Percentiles rank a stretch among this genome's conserved stretches.
These are phyloP conservation scores for Prinia subflava DNA, from an alignment of 2,113 vertebrate genomes.

Conservation along the genomic window DNA sequence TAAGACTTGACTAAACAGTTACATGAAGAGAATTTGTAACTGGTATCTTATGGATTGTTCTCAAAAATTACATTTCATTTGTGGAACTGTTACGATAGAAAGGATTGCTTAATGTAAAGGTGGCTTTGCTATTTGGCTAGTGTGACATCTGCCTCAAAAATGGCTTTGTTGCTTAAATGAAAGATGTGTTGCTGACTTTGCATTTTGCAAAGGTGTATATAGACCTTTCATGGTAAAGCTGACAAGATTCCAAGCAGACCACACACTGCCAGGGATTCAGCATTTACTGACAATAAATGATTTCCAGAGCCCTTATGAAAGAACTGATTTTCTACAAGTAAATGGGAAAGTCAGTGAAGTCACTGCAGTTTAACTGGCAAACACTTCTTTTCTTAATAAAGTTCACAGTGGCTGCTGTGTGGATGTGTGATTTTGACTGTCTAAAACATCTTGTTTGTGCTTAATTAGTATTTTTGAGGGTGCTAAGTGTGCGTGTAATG, in stretches of 20 bases:
- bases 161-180: not conserved
- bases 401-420: slow-evolving; percentile 30
- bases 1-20: slow-evolving; percentile 13
- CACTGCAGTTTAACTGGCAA: slow-evolving; percentile 16
- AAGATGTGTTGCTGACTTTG: not conserved
- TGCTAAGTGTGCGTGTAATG: not conserved
- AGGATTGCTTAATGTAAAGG: not conserved
- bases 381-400: slow-evolving; percentile 45
- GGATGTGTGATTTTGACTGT: slow-evolving; percentile 23
- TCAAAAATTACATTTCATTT: slow-evolving; percentile 24
- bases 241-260: not conserved
- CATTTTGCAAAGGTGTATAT: not conserved
- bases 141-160: not conserved
- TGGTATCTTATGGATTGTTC: not conserved
- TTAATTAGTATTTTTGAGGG: not conserved
- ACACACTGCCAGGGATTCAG: not conserved
- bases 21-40: not conserved
- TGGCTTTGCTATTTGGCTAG: not conserved
- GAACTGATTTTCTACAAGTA: slow-evolving; percentile 2
- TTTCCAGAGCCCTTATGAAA: not conserved
- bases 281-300: not conserved
- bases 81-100: not conserved
- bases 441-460: not conserved
- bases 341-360: not conserved
- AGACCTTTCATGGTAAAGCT: not conserved